These are phyloP conservation scores for Progne subis DNA, from an alignment of 2,113 vertebrate species.

Conservation along the genomic window DNA sequence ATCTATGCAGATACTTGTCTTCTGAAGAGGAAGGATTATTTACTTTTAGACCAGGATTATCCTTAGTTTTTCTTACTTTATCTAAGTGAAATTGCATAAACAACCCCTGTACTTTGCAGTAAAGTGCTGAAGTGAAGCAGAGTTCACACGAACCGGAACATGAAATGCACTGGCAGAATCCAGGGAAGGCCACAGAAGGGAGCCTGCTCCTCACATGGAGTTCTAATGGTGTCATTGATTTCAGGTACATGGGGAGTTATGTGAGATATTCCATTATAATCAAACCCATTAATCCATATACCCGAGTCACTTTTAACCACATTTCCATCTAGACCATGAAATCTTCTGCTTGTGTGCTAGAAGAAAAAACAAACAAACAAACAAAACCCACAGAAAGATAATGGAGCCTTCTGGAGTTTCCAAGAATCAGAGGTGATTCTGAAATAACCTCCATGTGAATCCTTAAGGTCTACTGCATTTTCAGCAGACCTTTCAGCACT, in stretches of 20 bases:
- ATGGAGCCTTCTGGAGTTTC: background rate
- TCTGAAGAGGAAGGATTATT: background rate
- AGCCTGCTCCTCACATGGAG: conserved; percentile 80
- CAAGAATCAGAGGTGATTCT: background rate
- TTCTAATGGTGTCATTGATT: conserved; percentile 88
- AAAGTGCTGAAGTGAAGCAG: background rate
- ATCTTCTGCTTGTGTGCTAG: conserved; percentile 87
- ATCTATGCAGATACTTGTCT: background rate
- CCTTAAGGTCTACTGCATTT: background rate
- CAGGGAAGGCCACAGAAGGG: conserved; percentile 95
- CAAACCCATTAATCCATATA: conserved; percentile 96
- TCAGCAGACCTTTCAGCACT: background rate
- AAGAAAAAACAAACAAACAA: background rate
- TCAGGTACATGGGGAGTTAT: conserved; percentile 87
- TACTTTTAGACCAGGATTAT: background rate
- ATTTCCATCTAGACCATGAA: conserved; percentile 85
- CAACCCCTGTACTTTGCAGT: background rate
- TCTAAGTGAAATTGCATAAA: background rate
- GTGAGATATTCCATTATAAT: conserved; percentile 90
- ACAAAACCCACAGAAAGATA: background rate
- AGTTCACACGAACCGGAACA: conserved; percentile 83
- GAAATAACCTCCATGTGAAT: accelerated
- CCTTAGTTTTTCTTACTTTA: background rate
- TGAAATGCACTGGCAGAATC: conserved; percentile 92
- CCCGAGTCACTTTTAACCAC: conserved; percentile 88